Base-by-base conservation (phyloP, 2,888 invertebrate genomes). In the Caenorhabditis macrosperma region DNA sequence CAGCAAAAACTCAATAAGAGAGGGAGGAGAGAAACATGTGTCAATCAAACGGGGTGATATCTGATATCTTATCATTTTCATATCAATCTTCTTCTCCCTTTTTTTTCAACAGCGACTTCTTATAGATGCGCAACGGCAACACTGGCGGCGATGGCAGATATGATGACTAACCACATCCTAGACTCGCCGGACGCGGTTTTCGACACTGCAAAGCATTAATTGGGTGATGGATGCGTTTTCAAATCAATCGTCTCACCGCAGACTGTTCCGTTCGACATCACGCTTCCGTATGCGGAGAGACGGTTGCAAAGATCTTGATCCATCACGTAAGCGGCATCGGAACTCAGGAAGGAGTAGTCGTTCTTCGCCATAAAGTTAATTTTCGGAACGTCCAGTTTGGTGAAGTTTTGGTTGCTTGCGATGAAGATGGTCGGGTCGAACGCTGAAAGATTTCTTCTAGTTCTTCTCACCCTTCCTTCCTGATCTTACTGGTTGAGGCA, bases 351-450 rank as follows among this genome's bases (percentile, higher is more conserved):
- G 3, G 79, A 33, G 1, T 35, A 44, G 10, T 74, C 74, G 52
- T 69, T 79, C 17, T 63, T 67, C 20, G 79, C 63, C 74, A 79
- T 79, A 26, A 79, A 79, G 38, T 74, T 72, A 52, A 81, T 28
- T 15, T 66, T 76, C 12, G 81, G 81, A 9, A 76, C 35, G n/a
- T 38, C 44, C 5, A 81, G 55, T 15, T 67, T 76, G 41, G 81
- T 77, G 71, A 81, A 68, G 33, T 81, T 81, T 2, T 46, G 28
- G 61, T 76, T 77, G 15, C 68, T 30, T 0, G 30, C 22, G 12
- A 81, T 33, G 20, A 33, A 24, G 63, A 81, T 61, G 9, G 26
- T 69, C 52, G 81, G 67, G 1, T 76, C 76, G 20, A 74, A 30
- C 4, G 30, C 81, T 81, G 63, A 76, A 66, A 61, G 48, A n/a